phyloP scores from a whole-genome alignment of 2,113 vertebrate species.

The Oncorhynchus masou region DNA sequence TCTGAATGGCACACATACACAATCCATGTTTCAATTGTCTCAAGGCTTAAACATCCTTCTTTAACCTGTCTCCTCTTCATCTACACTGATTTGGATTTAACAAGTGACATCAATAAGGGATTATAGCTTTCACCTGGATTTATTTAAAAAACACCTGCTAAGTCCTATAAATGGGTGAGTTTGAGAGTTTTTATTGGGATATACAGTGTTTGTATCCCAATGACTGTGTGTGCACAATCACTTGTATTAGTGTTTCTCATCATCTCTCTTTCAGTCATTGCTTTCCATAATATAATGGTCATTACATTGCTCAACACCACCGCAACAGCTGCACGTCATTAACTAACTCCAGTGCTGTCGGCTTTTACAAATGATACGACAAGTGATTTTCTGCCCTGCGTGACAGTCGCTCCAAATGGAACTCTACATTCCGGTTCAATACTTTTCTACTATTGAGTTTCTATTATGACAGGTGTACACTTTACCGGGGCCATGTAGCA shows the following conservation, averaged over 20 bases:
- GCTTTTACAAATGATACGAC: background rate
- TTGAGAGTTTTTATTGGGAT: too few relatives aligned
- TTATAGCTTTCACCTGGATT: too few relatives aligned
- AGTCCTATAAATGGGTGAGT: background rate
- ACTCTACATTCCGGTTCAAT: background rate
- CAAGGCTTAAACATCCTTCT: too few relatives aligned
- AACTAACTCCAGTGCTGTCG: background rate
- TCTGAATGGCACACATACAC: too few relatives aligned
- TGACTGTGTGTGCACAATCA: constrained; percentile 5
- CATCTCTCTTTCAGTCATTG: background rate
- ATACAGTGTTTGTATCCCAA: background rate
- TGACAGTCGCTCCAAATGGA: background rate
- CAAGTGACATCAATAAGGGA: too few relatives aligned
- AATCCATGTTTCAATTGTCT: too few relatives aligned
- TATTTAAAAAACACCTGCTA: constrained; percentile 7
- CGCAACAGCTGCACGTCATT: background rate
- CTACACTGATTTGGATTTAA: too few relatives aligned
- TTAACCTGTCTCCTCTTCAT: too few relatives aligned
- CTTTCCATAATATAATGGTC: background rate
- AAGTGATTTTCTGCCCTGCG: background rate
- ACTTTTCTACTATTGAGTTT: background rate
- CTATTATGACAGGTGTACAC: too few relatives aligned
- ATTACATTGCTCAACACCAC: background rate
- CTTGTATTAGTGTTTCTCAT: background rate
- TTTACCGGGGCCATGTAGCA: too few relatives aligned